Base-by-base conservation (phyloP, 2,797 vertebrate genomes). In the Poeciliopsis paucimaculata region DNA sequence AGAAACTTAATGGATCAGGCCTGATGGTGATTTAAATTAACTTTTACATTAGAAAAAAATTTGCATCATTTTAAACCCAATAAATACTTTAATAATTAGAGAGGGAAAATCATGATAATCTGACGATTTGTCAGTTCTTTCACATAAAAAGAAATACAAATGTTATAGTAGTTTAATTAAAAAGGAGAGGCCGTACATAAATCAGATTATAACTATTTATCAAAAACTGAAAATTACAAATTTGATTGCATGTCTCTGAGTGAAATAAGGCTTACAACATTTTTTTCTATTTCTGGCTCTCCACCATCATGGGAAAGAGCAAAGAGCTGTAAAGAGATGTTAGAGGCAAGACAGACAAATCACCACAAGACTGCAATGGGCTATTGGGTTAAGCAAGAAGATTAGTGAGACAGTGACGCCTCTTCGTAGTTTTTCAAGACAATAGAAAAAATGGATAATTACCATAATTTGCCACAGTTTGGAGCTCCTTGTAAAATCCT, bases 191-290 rank as follows among this genome's bases (percentile, higher is more conserved):
- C 64, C 4, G 10, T 39, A 68, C 2, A 68, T 23, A 26, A 68
- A 23, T 9, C 9, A 68, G 13, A 68, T 41, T 20, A 36, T 34
- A 36, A 64, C 31, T 6, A 34, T 64, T 20, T 20, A 64, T 8
- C 31, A 64, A 36, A 64, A 64, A 72, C 83, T 68, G 73, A 88
- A 84, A 82, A 49, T 66, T 77, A 53, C 36, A 79, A 51, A 64
- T 34, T 18, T 28, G 5, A 62, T 34, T 34, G 28, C 15, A 64
- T 9, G 15, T 64, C 60, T 36, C 20, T 60, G n/a, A 64, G 60
- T 64, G 18, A 64, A 18, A 64, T 9, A 36, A 64, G 60, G 7
- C 15, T 9, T 34, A 64, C 16, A 16, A 64, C 31, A 18, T 9
- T 64, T 36, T 36, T 57, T 28, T 62, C 28, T 62, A 62, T 18